Evolutionary conservation across 1,140 invertebrate genomes (phyloP).

Genomic region (Piezodorus guildinii): DNA sequence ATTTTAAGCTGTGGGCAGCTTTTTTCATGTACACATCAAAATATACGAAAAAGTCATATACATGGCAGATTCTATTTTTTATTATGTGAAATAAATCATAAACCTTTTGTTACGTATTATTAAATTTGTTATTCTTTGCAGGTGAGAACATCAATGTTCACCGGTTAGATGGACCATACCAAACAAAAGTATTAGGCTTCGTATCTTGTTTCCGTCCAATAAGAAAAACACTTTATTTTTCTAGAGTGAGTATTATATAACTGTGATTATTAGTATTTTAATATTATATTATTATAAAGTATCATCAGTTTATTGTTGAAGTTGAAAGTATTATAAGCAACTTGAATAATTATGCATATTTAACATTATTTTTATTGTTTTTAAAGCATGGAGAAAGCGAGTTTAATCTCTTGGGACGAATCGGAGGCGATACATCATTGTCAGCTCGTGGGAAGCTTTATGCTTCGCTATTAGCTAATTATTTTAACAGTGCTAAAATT

Average conservation of each 20-base stretch:
- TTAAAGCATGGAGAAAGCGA: slow-evolving; percentile 83
- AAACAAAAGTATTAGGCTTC: slow-evolving; percentile 64
- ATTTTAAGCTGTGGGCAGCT: too few species aligned
- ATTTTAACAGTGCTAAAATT: slow-evolving; percentile 51
- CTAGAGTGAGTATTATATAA: slow-evolving; percentile 42
- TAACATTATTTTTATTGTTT: slow-evolving; percentile 21
- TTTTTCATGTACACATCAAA: too few species aligned
- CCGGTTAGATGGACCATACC: slow-evolving; percentile 52
- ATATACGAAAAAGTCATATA: too few species aligned
- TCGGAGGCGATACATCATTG: slow-evolving; percentile 78
- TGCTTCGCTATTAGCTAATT: slow-evolving; percentile 57
- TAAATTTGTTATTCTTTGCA: slow-evolving; percentile 19
- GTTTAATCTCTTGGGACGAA: slow-evolving; percentile 78
- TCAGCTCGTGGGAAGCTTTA: slow-evolving; percentile 71
- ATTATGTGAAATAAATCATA: too few species aligned
- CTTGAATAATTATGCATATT: not conserved
- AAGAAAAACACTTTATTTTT: slow-evolving; percentile 61
- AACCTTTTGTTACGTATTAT: not conserved
- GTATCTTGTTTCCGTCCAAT: slow-evolving; percentile 60
- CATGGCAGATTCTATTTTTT: too few species aligned
- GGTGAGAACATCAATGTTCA: slow-evolving; percentile 45
- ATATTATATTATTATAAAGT: not conserved
- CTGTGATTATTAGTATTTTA: not conserved
- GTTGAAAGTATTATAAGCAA: not conserved
- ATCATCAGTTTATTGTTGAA: too few species aligned